These are phyloP conservation scores for Thaleichthys pacificus DNA, from an alignment of 2,797 vertebrate species.

Conservation along the genomic window DNA sequence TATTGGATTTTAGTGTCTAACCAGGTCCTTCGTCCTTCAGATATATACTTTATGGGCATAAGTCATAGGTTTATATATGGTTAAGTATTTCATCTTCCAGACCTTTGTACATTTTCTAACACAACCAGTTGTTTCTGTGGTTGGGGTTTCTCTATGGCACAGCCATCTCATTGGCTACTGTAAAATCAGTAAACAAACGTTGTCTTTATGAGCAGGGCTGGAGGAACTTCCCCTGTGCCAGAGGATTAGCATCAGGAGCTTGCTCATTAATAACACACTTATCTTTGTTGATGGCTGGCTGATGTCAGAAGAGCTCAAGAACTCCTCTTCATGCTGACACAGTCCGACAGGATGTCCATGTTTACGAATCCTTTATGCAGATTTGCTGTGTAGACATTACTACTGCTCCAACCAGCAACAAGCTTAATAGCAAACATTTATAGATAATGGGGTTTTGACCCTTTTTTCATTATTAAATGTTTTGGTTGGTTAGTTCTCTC, in stretches of 20 bases:
- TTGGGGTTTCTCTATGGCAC: neutral
- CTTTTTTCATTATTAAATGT: no score
- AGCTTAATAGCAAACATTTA: neutral
- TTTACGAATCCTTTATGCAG: neutral
- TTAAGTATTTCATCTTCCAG: neutral
- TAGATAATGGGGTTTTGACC: neutral
- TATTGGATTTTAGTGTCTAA: neutral
- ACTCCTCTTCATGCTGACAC: neutral
- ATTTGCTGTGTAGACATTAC: neutral
- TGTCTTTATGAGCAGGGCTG: slow-evolving; percentile 2
- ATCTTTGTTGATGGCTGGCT: slow-evolving; percentile 4
- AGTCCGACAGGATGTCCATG: no score
- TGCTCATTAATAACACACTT: slow-evolving; percentile 5
- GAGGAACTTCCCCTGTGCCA: neutral
- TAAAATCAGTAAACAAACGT: neutral
- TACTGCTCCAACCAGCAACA: neutral
- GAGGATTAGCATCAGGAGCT: neutral
- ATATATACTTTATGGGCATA: neutral
- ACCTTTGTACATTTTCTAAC: neutral
- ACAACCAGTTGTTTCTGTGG: neutral
- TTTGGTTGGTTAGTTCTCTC: neutral
- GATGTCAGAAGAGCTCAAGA: slow-evolving; percentile 5
- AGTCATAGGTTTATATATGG: neutral
- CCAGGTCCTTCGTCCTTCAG: neutral
- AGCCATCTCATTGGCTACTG: slow-evolving; percentile 4